Conservation (phyloP, 2,888 invertebrate species). For the Steinernema hermaphroditum region DNA sequence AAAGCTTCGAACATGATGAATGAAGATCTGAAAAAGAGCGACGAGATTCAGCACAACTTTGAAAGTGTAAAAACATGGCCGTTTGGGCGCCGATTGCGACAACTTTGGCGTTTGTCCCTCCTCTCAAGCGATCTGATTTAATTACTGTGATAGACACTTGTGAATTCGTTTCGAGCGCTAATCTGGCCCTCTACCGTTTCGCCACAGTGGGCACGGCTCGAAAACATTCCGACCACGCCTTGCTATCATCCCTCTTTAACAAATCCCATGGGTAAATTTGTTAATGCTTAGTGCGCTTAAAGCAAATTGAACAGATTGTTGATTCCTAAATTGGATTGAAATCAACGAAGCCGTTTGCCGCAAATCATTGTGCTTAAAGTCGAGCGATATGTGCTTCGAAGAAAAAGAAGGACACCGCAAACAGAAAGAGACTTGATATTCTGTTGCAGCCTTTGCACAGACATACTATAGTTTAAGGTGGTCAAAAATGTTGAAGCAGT, state of each 20-base stretch:
- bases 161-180: constrained; percentile 18
- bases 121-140: constrained; percentile 31
- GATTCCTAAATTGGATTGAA: constrained; percentile 31
- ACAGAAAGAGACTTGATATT: too few species aligned
- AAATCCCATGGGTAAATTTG: constrained; percentile 30
- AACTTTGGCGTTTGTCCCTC: constrained; percentile 17
- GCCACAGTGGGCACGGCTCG: constrained; percentile 29
- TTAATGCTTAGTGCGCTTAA: constrained; percentile 31
- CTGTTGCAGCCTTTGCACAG: too few species aligned
- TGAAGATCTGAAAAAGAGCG: neutral
- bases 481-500: too few species aligned
- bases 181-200: constrained; percentile 28
- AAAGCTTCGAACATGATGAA: neutral
- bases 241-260: constrained; percentile 30
- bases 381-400: neutral
- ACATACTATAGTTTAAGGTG: too few species aligned
- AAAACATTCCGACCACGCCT: constrained; percentile 30
- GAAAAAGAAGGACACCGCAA: neutral
- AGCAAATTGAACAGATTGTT: constrained; percentile 31
- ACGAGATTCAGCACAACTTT: neutral
- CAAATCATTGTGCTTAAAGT: constrained; percentile 29
- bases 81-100: constrained; percentile 24
- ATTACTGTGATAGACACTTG: constrained; percentile 31
- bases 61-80: constrained; percentile 26
- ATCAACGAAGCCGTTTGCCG: constrained; percentile 27